Evolutionary conservation across 2,888 invertebrate genomes (phyloP).

Genomic region (Coelopa pilipes): DNA sequence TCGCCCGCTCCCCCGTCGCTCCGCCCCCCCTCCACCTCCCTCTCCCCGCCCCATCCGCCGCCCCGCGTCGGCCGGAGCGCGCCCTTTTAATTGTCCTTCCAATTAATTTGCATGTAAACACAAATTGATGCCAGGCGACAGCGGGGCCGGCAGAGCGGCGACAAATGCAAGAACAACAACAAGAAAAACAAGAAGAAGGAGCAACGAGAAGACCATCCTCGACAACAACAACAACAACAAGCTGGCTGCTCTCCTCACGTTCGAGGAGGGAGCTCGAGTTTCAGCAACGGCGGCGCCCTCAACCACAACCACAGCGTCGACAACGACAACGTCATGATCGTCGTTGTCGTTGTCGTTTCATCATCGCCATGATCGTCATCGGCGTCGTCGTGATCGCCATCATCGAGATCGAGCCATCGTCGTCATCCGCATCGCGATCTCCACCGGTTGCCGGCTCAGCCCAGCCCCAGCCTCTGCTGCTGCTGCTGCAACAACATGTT

Average conservation of each 20-base stretch:
- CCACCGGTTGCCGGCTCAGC: not conserved
- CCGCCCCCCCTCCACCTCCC: not conserved
- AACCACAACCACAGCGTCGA: not conserved
- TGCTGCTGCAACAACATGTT: slow-evolving; percentile 23
- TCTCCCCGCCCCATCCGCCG: not conserved
- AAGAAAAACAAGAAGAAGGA: not conserved
- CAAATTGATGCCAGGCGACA: slow-evolving; percentile 51
- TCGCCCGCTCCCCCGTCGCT: not conserved
- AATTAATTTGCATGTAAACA: slow-evolving; percentile 53
- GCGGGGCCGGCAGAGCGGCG: slow-evolving; percentile 7
- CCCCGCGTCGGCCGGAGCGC: not conserved
- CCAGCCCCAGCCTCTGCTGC: not conserved
- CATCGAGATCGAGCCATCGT: too few relatives aligned
- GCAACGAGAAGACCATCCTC: not conserved
- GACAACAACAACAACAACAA: not conserved
- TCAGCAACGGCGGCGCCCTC: not conserved
- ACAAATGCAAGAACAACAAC: slow-evolving; percentile 19
- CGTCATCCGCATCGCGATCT: too few relatives aligned
- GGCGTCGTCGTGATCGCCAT: too few relatives aligned
- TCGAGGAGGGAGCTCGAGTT: too few relatives aligned
- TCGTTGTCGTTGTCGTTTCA: too few relatives aligned
- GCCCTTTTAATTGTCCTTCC: slow-evolving; percentile 47
- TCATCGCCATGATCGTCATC: too few relatives aligned
- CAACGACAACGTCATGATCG: too few relatives aligned
- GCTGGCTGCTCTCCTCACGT: too few relatives aligned